These are phyloP conservation scores for Fragum sueziense DNA, from an alignment of 2,888 invertebrate genomes.

Conservation along the genomic window DNA sequence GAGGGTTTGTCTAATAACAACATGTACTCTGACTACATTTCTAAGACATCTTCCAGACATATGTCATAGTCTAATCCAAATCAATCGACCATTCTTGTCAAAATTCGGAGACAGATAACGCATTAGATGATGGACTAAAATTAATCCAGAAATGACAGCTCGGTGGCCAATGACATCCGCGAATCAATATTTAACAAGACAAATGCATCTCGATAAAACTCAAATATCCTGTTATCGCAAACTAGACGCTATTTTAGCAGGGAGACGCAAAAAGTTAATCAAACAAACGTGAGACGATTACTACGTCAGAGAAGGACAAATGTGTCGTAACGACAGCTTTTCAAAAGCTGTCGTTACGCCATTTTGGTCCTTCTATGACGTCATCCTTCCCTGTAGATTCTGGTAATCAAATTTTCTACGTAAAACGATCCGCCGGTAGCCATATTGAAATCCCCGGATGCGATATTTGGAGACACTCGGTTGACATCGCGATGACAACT, in stretches of 20 bases:
- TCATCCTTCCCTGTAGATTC: background rate
- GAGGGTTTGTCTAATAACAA: no score
- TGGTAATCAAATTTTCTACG: background rate
- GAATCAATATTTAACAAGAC: conserved; percentile 11
- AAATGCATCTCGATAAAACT: background rate
- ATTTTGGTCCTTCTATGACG: no score
- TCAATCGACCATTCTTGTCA: background rate
- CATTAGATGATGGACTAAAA: background rate
- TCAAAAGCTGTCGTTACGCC: no score
- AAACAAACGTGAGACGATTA: background rate
- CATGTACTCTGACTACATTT: no score
- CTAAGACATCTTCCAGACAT: no score
- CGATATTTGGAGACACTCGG: conserved; percentile 19
- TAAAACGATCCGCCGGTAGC: conserved; percentile 18
- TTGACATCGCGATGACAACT: conserved; percentile 17
- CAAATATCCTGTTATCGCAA: background rate
- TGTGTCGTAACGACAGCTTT: no score
- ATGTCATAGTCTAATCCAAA: background rate
- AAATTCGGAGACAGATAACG: background rate
- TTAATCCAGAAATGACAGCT: background rate
- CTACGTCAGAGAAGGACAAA: no score
- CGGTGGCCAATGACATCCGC: background rate
- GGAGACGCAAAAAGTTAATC: background rate
- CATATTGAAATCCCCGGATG: conserved; percentile 19
- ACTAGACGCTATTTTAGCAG: background rate